These are phyloP conservation scores for Salvator merianae DNA, from an alignment of 2,113 vertebrate genomes.

Conservation along the genomic window DNA sequence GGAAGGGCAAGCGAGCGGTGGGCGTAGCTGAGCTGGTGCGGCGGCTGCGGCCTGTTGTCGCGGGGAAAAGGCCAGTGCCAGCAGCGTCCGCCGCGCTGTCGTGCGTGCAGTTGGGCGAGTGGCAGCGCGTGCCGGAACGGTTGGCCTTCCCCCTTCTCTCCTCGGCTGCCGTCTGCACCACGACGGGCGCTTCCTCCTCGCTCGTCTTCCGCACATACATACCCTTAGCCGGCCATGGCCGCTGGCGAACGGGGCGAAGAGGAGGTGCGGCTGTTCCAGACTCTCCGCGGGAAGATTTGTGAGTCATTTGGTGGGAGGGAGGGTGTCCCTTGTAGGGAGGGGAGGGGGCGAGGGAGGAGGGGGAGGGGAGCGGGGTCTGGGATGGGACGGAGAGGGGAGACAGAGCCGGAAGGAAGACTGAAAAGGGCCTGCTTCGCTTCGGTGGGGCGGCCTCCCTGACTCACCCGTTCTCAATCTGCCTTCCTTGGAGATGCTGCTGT, in stretches of 20 bases:
- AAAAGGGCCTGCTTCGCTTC: neutral
- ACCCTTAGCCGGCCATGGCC: constrained; percentile 74
- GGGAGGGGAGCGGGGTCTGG: neutral
- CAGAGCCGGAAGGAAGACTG: constrained; percentile 12
- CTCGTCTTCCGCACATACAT: no score
- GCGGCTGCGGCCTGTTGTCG: neutral
- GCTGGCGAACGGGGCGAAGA: constrained; percentile 75
- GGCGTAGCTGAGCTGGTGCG: constrained; percentile 17
- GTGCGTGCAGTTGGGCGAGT: neutral
- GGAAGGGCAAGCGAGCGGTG: constrained; percentile 11
- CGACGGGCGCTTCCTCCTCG: neutral
- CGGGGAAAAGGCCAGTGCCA: neutral
- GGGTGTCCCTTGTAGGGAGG: neutral
- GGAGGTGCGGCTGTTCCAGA: constrained; percentile 84
- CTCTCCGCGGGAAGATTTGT: constrained; percentile 88
- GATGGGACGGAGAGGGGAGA: neutral
- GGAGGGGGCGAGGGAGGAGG: neutral
- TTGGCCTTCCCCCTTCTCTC: neutral
- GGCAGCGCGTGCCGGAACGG: neutral
- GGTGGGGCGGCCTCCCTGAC: constrained; percentile 3
- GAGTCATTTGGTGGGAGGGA: constrained; percentile 63
- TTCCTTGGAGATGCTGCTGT: neutral
- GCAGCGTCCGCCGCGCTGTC: neutral
- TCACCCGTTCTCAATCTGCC: constrained; percentile 10
- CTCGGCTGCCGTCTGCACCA: neutral